Evolutionary conservation across 2,113 vertebrate genomes (phyloP), one percentile per base, ranked within the genome.

Genomic region (Athene noctua): DNA sequence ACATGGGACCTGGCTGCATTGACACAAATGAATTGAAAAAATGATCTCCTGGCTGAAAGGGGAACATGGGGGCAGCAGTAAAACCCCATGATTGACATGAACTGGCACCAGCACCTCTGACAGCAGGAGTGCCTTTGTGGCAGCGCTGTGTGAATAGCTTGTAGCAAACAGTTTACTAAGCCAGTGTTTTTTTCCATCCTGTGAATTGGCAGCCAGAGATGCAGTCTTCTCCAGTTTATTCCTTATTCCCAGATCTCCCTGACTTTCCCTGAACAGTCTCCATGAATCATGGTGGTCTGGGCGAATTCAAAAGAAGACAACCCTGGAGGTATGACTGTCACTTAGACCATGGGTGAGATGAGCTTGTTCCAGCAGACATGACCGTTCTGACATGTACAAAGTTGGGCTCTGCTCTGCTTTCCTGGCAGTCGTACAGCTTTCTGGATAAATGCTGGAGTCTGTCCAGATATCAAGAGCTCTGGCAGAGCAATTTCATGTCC

Each of bases 331-430:
- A 2, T 2, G 3, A 13, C 19, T 15, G 3, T 11, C 20, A 1
- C 20, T 36, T 3, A 11, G 12, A 42, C 17, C 23, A 2, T 0
- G 47, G 58, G 8, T 9, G 81, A 65, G 75, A 21, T 13, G 70
- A 62, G 61, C 66, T 30, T 0, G 1, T 16, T 71, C 63, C 88
- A 30, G 81, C n/a, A n/a, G 34, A 12, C 4, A 0, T 9, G 42
- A 7, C 34, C 2, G 1, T 19, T 10, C 34, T 10, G 67, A 5
- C 63, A 14, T 0, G 9, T 2, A 0, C 13, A 25, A 34, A 7
- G 27, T 4, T 15, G 73, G 27, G 44, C 71, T 47, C 25, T 36
- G 57, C 80, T 80, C 62, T 25, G 68, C 67, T 36, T 18, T 21
- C 34, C 80, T 80, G 77, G 67, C 58, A 73, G 34, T 16, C 59